Evolutionary conservation across 2,113 vertebrate genomes (phyloP), one percentile per base, ranked within the genome.

Genomic region (Gila orcuttii): DNA sequence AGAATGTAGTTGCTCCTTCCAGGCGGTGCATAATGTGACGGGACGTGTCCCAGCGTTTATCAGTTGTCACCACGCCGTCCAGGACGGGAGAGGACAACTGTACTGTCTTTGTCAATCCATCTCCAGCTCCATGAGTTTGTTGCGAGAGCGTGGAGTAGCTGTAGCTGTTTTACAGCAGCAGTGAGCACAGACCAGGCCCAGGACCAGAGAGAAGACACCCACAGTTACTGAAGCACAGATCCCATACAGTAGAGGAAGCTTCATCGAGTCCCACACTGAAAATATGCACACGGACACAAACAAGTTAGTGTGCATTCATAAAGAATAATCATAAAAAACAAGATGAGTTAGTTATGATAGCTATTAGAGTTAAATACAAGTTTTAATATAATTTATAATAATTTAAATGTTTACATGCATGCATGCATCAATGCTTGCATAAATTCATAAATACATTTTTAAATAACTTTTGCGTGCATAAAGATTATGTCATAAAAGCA

Each of bases 201-300:
- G 96, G n/a, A 98, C 93, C 87, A 98, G 96, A 23, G 98, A 97
- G 62, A 99, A 93, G 83, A 99, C 93, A 31, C 97, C 97, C 33
- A 96, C 96, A 83, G 92, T 88, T 1, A 97, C 91, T 39, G 98
- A 96, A 79, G 97, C 94, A 0, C 94, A 93, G 1, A 95, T 89
- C 3, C 98, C 98, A 6, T 98, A 98, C 88, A 99, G 90, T 83
- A 99, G 94, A 0, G 98, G 98, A 33, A 97, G 93, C 94, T 96
- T 96, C 91, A 99, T 96, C 82, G 97, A 97, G 9, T 96, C 96
- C 94, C 97, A 95, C 88, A 99, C 98, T 99, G 92, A 13, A 90
- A 31, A 86, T 25, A 77, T 42, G 50, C 21, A 84, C 6, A 45
- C 3, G 21, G 1, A 33, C 17, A 28, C 31, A 57, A 39, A 62